These are phyloP conservation scores for Bos indicus DNA, from an alignment of 2,113 vertebrate genomes.

Conservation along the genomic window DNA sequence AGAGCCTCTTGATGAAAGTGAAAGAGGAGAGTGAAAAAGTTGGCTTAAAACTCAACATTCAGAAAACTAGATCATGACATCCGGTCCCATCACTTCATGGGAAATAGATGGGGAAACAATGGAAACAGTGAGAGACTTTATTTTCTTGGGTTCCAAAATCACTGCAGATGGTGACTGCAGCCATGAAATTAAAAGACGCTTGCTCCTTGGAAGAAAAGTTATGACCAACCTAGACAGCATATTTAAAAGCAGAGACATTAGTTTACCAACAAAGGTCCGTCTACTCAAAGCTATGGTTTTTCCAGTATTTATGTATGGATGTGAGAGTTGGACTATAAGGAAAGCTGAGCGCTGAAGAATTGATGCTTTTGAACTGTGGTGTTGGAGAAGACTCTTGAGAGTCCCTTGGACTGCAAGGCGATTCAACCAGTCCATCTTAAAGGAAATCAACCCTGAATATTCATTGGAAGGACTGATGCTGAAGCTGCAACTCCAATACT, in stretches of 20 bases:
- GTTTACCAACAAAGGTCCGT: not conserved
- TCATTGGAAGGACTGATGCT: not conserved
- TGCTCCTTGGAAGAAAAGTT: not conserved
- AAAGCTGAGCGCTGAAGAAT: not conserved
- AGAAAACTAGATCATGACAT: not conserved
- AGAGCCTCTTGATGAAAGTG: not conserved
- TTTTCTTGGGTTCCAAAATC: not conserved
- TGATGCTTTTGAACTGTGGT: not conserved
- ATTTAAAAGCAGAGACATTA: not conserved
- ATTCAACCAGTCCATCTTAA: not conserved
- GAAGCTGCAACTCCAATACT: not conserved
- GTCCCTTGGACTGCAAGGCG: not conserved
- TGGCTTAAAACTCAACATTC: not conserved
- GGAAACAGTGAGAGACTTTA: not conserved
- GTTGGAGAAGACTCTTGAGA: not conserved
- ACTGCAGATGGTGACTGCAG: not conserved
- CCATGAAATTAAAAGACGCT: not conserved
- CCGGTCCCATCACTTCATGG: not conserved
- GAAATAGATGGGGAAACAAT: not conserved
- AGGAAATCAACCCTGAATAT: not conserved
- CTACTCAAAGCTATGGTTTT: not conserved
- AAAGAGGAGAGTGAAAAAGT: not conserved
- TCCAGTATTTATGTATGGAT: not conserved
- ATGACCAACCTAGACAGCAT: not conserved
- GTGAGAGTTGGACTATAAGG: not conserved